These are phyloP conservation scores for Drosophila atripex DNA, from an alignment of 2,888 invertebrate genomes.

Conservation along the genomic window DNA sequence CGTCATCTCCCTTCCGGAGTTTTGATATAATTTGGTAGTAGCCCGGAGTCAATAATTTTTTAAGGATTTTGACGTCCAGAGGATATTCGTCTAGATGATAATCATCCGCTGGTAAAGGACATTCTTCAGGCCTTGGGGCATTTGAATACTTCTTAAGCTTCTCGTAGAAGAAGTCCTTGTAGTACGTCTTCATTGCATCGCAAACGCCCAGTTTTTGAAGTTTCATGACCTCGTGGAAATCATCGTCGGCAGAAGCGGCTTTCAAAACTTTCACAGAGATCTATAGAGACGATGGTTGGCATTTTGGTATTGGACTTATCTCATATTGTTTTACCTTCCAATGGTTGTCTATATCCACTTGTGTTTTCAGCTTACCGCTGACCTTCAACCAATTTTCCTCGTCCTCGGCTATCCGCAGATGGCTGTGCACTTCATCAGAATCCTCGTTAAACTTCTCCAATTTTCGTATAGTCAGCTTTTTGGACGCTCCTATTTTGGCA, in stretches of 20 bases:
- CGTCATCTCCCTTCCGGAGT: constrained; percentile 43
- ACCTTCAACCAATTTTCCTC: constrained; percentile 50
- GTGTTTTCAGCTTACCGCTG: constrained; percentile 65
- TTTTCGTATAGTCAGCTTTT: constrained; percentile 30
- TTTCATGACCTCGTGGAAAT: constrained; percentile 39
- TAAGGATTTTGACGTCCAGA: constrained; percentile 53
- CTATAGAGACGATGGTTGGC: neutral
- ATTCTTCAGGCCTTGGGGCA: constrained; percentile 74
- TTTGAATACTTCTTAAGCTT: constrained; percentile 72
- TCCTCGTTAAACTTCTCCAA: constrained; percentile 45
- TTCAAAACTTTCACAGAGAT: neutral
- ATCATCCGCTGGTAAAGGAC: constrained; percentile 63
- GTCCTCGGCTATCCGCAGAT: constrained; percentile 54
- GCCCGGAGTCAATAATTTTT: constrained; percentile 59
- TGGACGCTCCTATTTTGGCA: neutral
- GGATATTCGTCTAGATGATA: constrained; percentile 70
- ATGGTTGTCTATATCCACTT: constrained; percentile 65
- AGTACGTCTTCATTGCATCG: constrained; percentile 57
- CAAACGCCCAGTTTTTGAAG: constrained; percentile 59
- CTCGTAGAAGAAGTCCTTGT: constrained; percentile 73
- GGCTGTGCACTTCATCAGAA: constrained; percentile 46
- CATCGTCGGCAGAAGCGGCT: constrained; percentile 39
- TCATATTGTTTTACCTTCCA: constrained; percentile 63
- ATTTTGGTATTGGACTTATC: neutral
- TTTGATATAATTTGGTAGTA: constrained; percentile 52